These are phyloP conservation scores for Sphecodes monilicornis DNA, from an alignment of 2,888 invertebrate species.

Conservation along the genomic window DNA sequence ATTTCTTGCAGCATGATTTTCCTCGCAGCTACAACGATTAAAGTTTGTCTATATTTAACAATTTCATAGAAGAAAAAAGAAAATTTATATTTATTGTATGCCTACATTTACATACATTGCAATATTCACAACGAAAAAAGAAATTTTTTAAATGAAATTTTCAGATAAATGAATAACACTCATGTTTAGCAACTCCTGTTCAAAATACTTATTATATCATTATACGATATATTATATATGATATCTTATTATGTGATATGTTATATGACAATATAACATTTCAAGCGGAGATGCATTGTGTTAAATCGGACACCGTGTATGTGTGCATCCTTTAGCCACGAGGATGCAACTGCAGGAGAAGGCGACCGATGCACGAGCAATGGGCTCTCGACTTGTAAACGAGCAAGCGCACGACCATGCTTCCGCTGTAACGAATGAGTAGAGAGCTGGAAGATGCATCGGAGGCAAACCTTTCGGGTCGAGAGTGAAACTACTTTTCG, in stretches of 20 bases:
- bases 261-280: too few species aligned
- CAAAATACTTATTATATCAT: too few species aligned
- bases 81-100: neutral
- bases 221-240: too few species aligned
- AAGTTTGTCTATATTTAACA: neutral
- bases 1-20: neutral
- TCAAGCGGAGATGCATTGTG: neutral
- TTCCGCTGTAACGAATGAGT: slow-evolving; percentile 61
- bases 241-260: too few species aligned
- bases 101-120: neutral
- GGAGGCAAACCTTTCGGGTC: slow-evolving; percentile 21
- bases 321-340: slow-evolving; percentile 12
- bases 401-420: slow-evolving; percentile 29
- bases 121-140: neutral
- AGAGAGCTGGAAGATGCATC: slow-evolving; percentile 60
- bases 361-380: slow-evolving; percentile 18
- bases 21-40: neutral
- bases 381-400: slow-evolving; percentile 42
- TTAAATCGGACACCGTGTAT: neutral
- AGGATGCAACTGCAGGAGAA: neutral
- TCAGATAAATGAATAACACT: neutral
- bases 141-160: neutral
- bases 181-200: neutral
- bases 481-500: slow-evolving; percentile 42
- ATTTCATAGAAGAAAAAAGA: neutral